Percentiles rank a stretch among this genome's conserved stretches.
These are phyloP conservation scores for Synanthedon vespiformis DNA, from an alignment of 2,888 invertebrate genomes.

Conservation along the genomic window DNA sequence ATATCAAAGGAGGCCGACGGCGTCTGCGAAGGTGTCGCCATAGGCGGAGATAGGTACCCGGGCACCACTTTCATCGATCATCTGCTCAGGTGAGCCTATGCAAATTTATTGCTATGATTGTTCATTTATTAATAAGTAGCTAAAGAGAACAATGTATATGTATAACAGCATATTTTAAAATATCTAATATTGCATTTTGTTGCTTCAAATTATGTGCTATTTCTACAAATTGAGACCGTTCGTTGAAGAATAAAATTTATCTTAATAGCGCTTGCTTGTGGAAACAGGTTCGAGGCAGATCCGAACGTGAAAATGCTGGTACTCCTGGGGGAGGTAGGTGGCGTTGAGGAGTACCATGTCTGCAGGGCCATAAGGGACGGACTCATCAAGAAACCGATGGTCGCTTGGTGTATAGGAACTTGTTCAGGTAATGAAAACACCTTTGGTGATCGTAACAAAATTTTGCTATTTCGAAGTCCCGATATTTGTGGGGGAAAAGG, in stretches of 20 bases:
- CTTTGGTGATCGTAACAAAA: too few species aligned
- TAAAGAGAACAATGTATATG: too few species aligned
- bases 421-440: conserved; percentile 70
- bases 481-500: too few species aligned
- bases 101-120: neutral
- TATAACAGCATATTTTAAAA: too few species aligned
- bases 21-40: conserved; percentile 97
- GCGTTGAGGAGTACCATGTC: conserved; percentile 97
- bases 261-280: too few species aligned
- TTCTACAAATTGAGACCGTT: too few species aligned
- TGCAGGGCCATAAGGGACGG: conserved; percentile 86
- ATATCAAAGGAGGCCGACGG: conserved; percentile 97
- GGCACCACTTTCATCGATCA: conserved; percentile 99
- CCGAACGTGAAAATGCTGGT: conserved; percentile 94
- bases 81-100: conserved; percentile 76
- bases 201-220: too few species aligned
- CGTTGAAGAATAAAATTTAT: too few species aligned
- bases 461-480: too few species aligned
- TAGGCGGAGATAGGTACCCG: conserved; percentile 97
- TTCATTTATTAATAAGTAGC: too few species aligned
- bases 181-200: too few species aligned
- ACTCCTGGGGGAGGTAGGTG: conserved; percentile 97
- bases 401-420: conserved; percentile 99
- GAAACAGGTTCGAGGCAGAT: conserved; percentile 77
- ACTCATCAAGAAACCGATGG: conserved; percentile 90